Evolutionary conservation across 2,888 invertebrate species (phyloP).

Genomic region (Frankliniella intonsa): DNA sequence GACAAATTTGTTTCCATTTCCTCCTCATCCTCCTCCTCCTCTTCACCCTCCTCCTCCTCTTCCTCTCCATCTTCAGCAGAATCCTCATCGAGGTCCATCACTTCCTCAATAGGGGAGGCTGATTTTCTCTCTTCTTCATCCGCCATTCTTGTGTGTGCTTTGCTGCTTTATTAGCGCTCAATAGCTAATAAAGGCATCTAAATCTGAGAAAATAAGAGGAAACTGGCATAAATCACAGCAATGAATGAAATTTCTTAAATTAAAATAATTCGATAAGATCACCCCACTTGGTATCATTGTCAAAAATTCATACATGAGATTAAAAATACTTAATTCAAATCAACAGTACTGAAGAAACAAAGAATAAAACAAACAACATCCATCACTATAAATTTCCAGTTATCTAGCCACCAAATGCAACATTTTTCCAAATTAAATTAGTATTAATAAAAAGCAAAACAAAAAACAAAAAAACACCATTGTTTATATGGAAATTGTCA

Average conservation of each 20-base stretch:
- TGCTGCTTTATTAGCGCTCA: background rate
- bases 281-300: too few species aligned
- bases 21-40: constrained; percentile 37
- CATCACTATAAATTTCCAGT: too few species aligned
- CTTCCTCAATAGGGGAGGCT: constrained; percentile 48
- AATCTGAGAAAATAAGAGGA: background rate
- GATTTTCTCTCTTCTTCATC: background rate
- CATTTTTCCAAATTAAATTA: too few species aligned
- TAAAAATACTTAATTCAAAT: too few species aligned
- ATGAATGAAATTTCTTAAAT: background rate
- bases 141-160: background rate
- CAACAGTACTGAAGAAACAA: too few species aligned
- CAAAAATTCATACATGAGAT: too few species aligned
- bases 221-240: background rate
- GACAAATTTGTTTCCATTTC: constrained; percentile 32
- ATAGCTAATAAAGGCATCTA: constrained; percentile 24
- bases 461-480: background rate
- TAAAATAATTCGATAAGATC: too few species aligned
- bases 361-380: too few species aligned
- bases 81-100: constrained; percentile 69
- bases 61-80: constrained; percentile 72
- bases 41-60: constrained; percentile 48
- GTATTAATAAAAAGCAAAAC: too few species aligned
- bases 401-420: too few species aligned
- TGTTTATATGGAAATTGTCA: background rate